These are phyloP conservation scores for Graphium colonna DNA, from an alignment of 2,888 invertebrate genomes.

Conservation along the genomic window DNA sequence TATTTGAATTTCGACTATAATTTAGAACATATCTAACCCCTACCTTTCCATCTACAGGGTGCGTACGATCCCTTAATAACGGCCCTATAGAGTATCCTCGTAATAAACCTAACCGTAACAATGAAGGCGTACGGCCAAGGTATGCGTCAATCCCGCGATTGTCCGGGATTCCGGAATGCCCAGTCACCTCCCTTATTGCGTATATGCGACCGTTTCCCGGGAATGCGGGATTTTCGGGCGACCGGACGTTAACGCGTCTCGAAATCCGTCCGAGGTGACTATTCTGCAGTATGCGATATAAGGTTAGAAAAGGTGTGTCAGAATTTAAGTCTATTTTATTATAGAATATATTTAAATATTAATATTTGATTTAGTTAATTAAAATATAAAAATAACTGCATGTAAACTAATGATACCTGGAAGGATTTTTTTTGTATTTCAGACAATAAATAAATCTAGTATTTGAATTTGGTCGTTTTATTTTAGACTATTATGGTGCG, in stretches of 20 bases:
- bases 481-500: no score
- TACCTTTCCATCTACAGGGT: no score
- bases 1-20: no score
- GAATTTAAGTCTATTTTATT: no score
- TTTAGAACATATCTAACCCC: background rate
- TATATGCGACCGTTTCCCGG: constrained; percentile 53
- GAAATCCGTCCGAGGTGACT: background rate
- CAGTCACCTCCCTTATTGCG: constrained; percentile 77
- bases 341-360: background rate
- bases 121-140: constrained; percentile 40
- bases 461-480: no score
- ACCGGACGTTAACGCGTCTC: constrained; percentile 50
- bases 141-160: constrained; percentile 69
- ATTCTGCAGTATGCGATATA: no score
- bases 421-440: no score
- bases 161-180: constrained; percentile 60
- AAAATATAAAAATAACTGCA: no score
- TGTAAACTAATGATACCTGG: no score
- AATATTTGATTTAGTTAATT: no score
- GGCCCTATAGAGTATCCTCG: constrained; percentile 26
- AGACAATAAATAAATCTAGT: constrained; percentile 5
- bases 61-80: constrained; percentile 13
- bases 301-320: no score
- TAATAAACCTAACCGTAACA: constrained; percentile 34
- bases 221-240: constrained; percentile 64